phyloP scores from a whole-genome alignment of 2,888 invertebrate genomes.

The Acrocera orbiculus region DNA sequence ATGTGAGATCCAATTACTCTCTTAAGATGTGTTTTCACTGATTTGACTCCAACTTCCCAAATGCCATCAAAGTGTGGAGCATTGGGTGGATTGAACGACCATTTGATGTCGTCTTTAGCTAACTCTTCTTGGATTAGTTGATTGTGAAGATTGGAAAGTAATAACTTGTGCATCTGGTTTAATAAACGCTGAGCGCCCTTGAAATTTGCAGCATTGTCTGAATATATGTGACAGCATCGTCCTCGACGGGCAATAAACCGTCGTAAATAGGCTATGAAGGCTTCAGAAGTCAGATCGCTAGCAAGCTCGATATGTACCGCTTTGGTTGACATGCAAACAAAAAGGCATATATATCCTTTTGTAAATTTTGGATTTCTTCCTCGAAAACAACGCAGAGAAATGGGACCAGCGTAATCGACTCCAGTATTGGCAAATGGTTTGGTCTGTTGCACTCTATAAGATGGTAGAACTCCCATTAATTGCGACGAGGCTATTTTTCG shows the following conservation, averaged over 20 bases:
- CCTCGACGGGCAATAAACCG: conserved; percentile 1
- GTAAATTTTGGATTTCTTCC: not conserved
- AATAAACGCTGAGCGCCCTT: not conserved
- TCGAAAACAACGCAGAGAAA: not conserved
- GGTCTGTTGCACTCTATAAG: not conserved
- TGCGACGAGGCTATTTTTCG: not conserved
- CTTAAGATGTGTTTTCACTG: conserved; percentile 16
- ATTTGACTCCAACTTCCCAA: conserved; percentile 18
- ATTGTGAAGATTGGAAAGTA: not conserved
- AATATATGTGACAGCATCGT: not conserved
- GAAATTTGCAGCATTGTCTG: conserved; percentile 3
- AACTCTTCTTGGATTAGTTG: not conserved
- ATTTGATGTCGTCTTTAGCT: conserved; percentile 12
- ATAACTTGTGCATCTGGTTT: not conserved
- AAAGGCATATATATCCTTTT: conserved; percentile 1
- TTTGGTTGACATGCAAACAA: not conserved
- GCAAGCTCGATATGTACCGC: not conserved
- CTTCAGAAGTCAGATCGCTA: not conserved
- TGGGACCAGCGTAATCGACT: not conserved
- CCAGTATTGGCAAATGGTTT: conserved; percentile 1
- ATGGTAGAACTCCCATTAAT: not conserved
- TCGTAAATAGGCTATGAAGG: not conserved
- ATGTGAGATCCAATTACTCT: conserved; percentile 13
- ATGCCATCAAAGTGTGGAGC: conserved; percentile 18
- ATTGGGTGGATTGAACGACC: conserved; percentile 18